A percentile compares a stretch with the other conserved stretches of the same genome.
Conservation (phyloP, 2,888 invertebrate species). For the Dicycla oo region DNA sequence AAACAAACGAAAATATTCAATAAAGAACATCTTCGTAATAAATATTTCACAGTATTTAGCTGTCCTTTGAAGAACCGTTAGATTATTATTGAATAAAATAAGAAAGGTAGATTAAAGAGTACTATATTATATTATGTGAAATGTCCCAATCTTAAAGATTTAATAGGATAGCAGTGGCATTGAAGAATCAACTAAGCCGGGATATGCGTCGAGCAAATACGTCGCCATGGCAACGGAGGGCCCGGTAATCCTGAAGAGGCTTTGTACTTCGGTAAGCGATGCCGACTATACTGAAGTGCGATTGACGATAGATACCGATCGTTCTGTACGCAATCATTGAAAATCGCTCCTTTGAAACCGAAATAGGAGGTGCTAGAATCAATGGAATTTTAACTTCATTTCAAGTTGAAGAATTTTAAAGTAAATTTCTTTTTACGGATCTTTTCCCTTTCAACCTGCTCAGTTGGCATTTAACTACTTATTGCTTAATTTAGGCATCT, state of each 20-base stretch:
- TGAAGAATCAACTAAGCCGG: constrained; percentile 85
- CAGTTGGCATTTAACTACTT: neutral
- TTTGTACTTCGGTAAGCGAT: constrained; percentile 83
- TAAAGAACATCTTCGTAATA: neutral
- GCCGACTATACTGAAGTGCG: constrained; percentile 80
- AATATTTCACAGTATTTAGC: neutral
- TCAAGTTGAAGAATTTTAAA: constrained; percentile 31
- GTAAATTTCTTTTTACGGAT: constrained; percentile 10
- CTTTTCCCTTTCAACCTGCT: neutral
- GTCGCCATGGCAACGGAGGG: constrained; percentile 84
- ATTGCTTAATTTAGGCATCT: neutral
- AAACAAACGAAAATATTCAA: constrained; percentile 23
- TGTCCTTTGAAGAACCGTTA: constrained; percentile 19
- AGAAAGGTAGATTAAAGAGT: constrained; percentile 60
- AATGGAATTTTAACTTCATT: constrained; percentile 47
- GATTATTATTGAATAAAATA: constrained; percentile 48
- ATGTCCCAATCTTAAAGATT: constrained; percentile 80
- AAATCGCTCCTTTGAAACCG: constrained; percentile 56
- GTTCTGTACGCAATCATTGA: constrained; percentile 64
- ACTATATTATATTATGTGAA: constrained; percentile 69
- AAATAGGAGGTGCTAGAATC: constrained; percentile 44
- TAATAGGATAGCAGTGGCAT: constrained; percentile 86
- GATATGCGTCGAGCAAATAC: constrained; percentile 83
- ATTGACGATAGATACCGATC: constrained; percentile 74
- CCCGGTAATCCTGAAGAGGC: constrained; percentile 88